Evolutionary conservation across 2,888 invertebrate genomes (phyloP).

Genomic region (Caenorhabditis zanzibari): DNA sequence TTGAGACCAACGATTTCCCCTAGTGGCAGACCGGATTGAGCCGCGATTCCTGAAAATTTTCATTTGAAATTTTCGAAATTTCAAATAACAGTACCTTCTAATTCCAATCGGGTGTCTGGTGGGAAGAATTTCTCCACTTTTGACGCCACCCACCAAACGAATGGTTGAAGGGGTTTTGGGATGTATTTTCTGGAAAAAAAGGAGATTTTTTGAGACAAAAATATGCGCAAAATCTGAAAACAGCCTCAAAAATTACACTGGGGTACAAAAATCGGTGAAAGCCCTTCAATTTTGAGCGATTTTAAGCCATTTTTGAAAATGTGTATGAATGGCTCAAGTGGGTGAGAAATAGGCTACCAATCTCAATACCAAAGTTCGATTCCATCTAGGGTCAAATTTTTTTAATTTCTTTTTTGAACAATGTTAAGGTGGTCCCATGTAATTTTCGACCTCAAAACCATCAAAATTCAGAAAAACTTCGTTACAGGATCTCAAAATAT

Average conservation of each 20-base stretch:
- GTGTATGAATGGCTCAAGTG: too few relatives aligned
- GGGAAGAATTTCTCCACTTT: slow-evolving; percentile 71
- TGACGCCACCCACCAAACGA: slow-evolving; percentile 76
- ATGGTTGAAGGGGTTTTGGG: slow-evolving; percentile 70
- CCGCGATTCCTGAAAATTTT: slow-evolving; percentile 74
- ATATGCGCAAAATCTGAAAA: background rate
- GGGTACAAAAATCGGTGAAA: background rate
- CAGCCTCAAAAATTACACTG: too few relatives aligned
- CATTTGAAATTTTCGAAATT: background rate
- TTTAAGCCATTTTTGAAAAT: too few relatives aligned
- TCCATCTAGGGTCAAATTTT: too few relatives aligned
- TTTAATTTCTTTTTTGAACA: too few relatives aligned
- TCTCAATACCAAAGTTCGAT: too few relatives aligned
- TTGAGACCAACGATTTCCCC: slow-evolving; percentile 79
- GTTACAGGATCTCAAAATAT: too few relatives aligned
- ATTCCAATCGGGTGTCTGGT: slow-evolving; percentile 70
- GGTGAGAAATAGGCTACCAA: too few relatives aligned
- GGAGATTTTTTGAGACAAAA: background rate
- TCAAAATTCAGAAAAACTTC: too few relatives aligned
- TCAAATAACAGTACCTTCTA: slow-evolving; percentile 65
- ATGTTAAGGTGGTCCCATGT: too few relatives aligned
- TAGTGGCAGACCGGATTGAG: slow-evolving; percentile 70
- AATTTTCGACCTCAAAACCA: too few relatives aligned
- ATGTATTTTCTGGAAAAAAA: slow-evolving; percentile 71
- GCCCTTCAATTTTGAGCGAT: background rate